Percentiles rank a stretch among this genome's conserved stretches.
Conservation (phyloP, 2,888 invertebrate genomes). For the Syrphus vitripennis region DNA sequence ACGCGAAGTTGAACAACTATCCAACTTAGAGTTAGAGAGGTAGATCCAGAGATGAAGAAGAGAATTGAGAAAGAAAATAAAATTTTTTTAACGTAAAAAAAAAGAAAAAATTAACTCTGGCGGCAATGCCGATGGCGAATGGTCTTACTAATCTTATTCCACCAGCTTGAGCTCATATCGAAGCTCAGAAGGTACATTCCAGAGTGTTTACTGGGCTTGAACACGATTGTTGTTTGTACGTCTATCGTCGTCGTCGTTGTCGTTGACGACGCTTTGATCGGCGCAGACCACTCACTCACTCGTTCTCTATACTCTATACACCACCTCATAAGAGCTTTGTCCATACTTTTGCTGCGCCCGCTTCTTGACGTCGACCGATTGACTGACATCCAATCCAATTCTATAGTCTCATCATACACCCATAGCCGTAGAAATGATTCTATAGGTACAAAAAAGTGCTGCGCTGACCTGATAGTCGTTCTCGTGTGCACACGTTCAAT, state of each 20-base stretch:
- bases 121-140: constrained; percentile 47
- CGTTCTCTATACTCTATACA: neutral
- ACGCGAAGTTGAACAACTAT: neutral
- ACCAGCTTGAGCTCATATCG: constrained; percentile 31
- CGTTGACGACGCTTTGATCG: neutral
- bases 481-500: constrained; percentile 19
- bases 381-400: constrained; percentile 57
- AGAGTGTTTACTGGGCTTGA: constrained; percentile 64
- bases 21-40: neutral
- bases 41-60: neutral
- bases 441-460: neutral
- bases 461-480: constrained; percentile 19
- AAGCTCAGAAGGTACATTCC: constrained; percentile 59
- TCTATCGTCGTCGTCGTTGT: neutral
- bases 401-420: neutral
- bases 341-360: constrained; percentile 48
- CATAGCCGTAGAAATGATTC: constrained; percentile 2
- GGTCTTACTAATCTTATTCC: constrained; percentile 45
- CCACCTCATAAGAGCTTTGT: neutral
- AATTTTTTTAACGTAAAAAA: constrained; percentile 45
- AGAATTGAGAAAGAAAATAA: constrained; percentile 34
- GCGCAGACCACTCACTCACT: constrained; percentile 11
- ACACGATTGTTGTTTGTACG: constrained; percentile 47
- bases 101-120: constrained; percentile 43
- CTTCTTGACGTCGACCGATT: constrained; percentile 64